These are phyloP conservation scores for Plebejus anna DNA, from an alignment of 2,888 invertebrate species.

Conservation along the genomic window DNA sequence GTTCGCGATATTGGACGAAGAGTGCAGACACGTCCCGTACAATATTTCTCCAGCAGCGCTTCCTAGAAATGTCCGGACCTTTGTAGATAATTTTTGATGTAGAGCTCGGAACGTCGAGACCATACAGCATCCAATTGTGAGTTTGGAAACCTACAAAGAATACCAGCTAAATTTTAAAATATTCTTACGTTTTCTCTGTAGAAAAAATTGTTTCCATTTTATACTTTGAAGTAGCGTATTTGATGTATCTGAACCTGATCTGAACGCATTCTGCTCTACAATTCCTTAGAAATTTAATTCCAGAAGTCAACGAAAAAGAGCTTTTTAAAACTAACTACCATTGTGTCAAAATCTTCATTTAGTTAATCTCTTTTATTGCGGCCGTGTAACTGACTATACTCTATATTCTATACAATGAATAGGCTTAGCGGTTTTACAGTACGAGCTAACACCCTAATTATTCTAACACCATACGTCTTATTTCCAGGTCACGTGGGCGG, in stretches of 20 bases:
- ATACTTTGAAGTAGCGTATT: too few relatives aligned
- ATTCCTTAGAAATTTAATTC: too few relatives aligned
- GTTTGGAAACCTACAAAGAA: conserved; percentile 17
- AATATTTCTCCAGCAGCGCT: conserved; percentile 2
- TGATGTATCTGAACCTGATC: too few relatives aligned
- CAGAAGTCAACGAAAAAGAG: not conserved
- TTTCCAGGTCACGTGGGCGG: conserved; percentile 88
- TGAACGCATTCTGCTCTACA: too few relatives aligned
- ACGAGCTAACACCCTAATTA: not conserved
- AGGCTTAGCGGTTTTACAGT: not conserved
- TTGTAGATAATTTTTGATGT: conserved; percentile 26
- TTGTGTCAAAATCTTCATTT: too few relatives aligned
- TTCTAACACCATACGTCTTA: conserved; percentile 35
- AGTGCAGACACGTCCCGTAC: not conserved
- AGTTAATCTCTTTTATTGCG: too few relatives aligned
- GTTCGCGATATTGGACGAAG: not conserved
- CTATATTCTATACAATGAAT: too few relatives aligned
- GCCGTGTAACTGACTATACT: too few relatives aligned
- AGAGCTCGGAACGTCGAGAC: conserved; percentile 21
- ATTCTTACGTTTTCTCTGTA: not conserved
- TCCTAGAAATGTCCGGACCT: conserved; percentile 22
- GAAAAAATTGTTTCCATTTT: not conserved
- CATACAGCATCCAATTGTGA: conserved; percentile 26
- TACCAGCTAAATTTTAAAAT: conserved; percentile 9
- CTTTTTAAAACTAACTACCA: too few relatives aligned